Base-by-base conservation (phyloP, 2,113 vertebrate species). In the Odobenus rosmarus region DNA sequence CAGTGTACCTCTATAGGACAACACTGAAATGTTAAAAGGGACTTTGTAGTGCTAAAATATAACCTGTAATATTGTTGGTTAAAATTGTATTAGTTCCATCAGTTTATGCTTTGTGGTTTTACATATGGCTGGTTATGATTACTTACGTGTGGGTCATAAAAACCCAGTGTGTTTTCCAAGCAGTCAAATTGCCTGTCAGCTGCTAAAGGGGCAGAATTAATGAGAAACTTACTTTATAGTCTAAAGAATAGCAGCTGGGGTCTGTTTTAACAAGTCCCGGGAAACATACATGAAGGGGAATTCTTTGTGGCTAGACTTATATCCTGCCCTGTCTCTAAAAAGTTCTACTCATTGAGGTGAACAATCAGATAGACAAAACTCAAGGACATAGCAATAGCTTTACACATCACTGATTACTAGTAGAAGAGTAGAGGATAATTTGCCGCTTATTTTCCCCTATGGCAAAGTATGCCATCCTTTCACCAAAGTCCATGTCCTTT, bases 171-270 rank as follows among this genome's bases (percentile, higher is more conserved):
- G 97, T 97, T 98, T 98, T 97, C 93, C 49, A 98, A 97, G 91
- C 96, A 97, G 79, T 98, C 94, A 97, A 97, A 97, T 97, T 97
- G 98, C 97, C 93, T 97, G 97, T 97, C 97, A 97, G 93, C 96
- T 97, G 95, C 82, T 97, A 97, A 98, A 87, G 74, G 88, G 81
- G 69, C 39, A 97, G 93, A 98, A 97, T 98, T 98, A 98, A 98
- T 97, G 96, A 98, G 97, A 93, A 95, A 96, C 67, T 95, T 95
- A 95, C 94, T 98, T 97, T 96, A 97, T 91, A 97, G 91, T 97
- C 92, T 97, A 89, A 95, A 97, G 88, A 97, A 89, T 80, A 98
- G 97, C 96, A 96, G 85, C 93, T 97, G 95, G 93, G 82, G 82
- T 94, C 93, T 97, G 91, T 95, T 97, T 97, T 97, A 98, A 98